These are phyloP conservation scores for Polyommatus iphigenia DNA, from an alignment of 2,888 invertebrate genomes.

Conservation along the genomic window DNA sequence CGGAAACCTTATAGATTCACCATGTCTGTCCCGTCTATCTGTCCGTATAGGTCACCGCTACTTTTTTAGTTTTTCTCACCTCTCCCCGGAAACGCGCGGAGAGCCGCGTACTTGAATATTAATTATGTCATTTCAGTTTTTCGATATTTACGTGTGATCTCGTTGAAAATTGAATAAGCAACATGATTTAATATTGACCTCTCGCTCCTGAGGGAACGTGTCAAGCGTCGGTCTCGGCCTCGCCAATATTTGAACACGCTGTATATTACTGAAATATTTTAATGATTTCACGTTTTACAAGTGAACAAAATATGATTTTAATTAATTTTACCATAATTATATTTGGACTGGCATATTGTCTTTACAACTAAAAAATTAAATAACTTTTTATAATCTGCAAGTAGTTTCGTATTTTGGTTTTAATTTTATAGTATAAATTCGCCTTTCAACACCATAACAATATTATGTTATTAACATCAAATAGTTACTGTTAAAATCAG, in stretches of 20 bases:
- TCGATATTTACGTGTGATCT: neutral
- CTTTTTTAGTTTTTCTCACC: too few species aligned
- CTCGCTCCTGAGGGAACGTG: neutral
- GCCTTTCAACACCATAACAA: too few species aligned
- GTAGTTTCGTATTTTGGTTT: too few species aligned
- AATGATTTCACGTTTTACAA: neutral
- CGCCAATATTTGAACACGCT: slow-evolving; percentile 15
- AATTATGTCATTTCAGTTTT: neutral
- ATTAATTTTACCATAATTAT: neutral
- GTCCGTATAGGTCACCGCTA: neutral
- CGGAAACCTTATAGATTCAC: too few species aligned
- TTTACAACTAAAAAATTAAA: too few species aligned
- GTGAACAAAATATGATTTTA: neutral
- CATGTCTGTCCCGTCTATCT: too few species aligned
- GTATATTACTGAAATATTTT: neutral
- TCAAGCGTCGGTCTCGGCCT: slow-evolving; percentile 6
- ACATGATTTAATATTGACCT: slow-evolving; percentile 32
- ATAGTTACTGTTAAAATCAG: too few species aligned
- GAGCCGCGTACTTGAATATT: neutral
- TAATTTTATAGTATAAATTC: too few species aligned
- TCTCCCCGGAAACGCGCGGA: too few species aligned
- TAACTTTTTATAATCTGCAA: too few species aligned
- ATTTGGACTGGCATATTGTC: neutral
- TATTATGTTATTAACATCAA: too few species aligned
- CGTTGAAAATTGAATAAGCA: slow-evolving; percentile 6